Evolutionary conservation across 2,797 vertebrate species (phyloP), one percentile per base, ranked within the genome.

Genomic region (Acipenser oxyrinchus): DNA sequence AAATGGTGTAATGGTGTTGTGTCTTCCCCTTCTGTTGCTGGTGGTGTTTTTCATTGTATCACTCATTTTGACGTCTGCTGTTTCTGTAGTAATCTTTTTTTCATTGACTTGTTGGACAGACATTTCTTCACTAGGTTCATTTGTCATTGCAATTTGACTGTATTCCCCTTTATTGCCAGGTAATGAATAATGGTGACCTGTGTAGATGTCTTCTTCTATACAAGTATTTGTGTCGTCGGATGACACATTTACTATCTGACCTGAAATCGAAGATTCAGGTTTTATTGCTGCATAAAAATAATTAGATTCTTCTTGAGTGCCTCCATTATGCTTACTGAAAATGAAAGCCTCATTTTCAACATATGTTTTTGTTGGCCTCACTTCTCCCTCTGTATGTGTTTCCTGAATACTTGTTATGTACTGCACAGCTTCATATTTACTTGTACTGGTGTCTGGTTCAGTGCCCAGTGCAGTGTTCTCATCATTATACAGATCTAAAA

Each of bases 41-140:
- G 70, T 71, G 68, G 55, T 64, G 11, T 6, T 64, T 10, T 6
- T 48, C 7, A 68, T 68, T 74, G 73, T 18, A 13, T 8, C 60
- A 15, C 9, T n/a, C 55, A n/a, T 58, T n/a, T 13, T n/a, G 55
- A 58, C 0, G 11, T 58, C 55, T 58, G 37, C 37, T 58, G 12
- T 11, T 49, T 49, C 62, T 7, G 62, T 9, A 6, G 8, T 13
- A 63, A 49, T 51, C 51, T 23, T 53, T 49, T 37, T 23, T 18
- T 53, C 7, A n/a, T 6, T 58, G 23, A 6, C 53, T 13, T 6
- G 37, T 37, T 37, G 37, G 37, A 37, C 37, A 37, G 37, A 5
- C 37, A 37, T 37, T 37, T 37, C 37, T 37, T 37, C 37, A 37
- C 37, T 4, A 5, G 37, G 37, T 37, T 37, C 3, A 37, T 37